Conservation (phyloP, 2,797 vertebrate species). For the Danio tinwini region DNA sequence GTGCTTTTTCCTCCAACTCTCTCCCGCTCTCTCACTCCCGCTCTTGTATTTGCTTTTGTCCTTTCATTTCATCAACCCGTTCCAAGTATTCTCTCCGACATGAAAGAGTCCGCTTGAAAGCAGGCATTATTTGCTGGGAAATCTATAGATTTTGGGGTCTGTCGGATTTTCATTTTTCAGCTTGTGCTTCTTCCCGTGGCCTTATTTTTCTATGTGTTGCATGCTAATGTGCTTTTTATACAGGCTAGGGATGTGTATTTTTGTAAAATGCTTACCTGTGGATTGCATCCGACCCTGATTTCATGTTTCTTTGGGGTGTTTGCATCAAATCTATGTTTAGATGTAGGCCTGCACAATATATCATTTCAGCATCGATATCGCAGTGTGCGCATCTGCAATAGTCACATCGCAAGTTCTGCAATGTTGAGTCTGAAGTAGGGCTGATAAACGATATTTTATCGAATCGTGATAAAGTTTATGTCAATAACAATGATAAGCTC, state of each 20-base stretch:
- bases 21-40: neutral
- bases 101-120: conserved; percentile 38
- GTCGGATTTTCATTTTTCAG: conserved; percentile 17
- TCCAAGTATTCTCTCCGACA: conserved; percentile 41
- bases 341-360: too few relatives aligned
- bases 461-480: too few relatives aligned
- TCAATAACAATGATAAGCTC: too few relatives aligned
- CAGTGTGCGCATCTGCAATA: too few relatives aligned
- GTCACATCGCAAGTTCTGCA: too few relatives aligned
- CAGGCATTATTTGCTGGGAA: conserved; percentile 39
- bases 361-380: too few relatives aligned
- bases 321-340: too few relatives aligned
- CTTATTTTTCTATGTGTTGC: conserved; percentile 2
- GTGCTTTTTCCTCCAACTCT: conserved; percentile 49
- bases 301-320: neutral
- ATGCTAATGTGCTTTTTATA: neutral
- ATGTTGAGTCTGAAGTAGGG: too few relatives aligned
- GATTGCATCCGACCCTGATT: neutral
- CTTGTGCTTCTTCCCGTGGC: conserved; percentile 17
- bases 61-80: conserved; percentile 44
- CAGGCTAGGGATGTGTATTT: conserved; percentile 1
- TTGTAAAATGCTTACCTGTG: neutral
- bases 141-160: conserved; percentile 34
- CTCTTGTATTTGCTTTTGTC: conserved; percentile 52
- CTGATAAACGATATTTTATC: too few relatives aligned